phyloP scores from a whole-genome alignment of 2,113 vertebrate species.

The Pholis gunnellus region DNA sequence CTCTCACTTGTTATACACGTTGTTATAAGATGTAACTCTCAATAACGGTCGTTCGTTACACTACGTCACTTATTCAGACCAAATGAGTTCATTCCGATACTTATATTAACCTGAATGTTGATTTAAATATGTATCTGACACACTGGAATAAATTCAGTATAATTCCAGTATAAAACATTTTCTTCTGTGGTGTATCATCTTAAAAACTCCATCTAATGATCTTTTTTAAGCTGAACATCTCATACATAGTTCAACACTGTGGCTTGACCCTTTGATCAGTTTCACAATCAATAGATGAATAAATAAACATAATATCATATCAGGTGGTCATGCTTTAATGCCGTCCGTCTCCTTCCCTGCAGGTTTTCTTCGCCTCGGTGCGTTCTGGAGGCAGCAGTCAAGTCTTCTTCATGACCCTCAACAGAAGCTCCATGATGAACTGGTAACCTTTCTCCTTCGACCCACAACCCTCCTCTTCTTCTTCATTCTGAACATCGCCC shows the following conservation, averaged over 20 bases:
- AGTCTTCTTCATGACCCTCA: constrained; percentile 99
- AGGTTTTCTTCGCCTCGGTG: constrained; percentile 99
- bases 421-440: constrained; percentile 99
- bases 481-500: constrained; percentile 21
- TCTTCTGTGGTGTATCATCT: no score
- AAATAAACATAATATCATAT: not conserved
- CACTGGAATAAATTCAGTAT: not conserved
- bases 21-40: no score
- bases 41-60: no score
- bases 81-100: not conserved
- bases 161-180: no score
- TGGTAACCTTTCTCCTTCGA: constrained; percentile 87
- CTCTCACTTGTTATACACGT: no score
- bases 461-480: constrained; percentile 34
- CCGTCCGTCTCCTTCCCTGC: constrained; percentile 35
- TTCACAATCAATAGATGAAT: not conserved
- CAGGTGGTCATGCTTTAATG: not conserved
- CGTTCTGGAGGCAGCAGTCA: constrained; percentile 99
- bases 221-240: not conserved
- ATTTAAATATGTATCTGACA: not conserved
- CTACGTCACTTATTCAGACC: no score
- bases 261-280: not conserved
- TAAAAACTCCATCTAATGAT: no score
- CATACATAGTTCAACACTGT: not conserved
- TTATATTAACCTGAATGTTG: not conserved